Evolutionary conservation across 1,140 invertebrate genomes (phyloP).

Genomic region (Dendroctonus valens): DNA sequence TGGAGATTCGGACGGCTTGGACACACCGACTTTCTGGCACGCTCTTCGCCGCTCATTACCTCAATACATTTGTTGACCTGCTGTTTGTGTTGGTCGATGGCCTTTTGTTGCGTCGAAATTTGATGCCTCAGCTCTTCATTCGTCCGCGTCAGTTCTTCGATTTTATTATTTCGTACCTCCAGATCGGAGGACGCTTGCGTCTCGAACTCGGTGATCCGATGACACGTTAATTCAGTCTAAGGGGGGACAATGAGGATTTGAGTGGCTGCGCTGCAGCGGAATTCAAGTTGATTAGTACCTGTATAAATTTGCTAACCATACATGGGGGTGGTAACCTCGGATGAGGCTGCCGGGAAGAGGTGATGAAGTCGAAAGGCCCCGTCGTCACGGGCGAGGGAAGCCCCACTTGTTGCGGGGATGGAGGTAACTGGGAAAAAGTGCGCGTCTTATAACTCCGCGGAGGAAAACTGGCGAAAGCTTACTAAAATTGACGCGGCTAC

Average conservation of each 20-base stretch:
- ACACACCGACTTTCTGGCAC: too few relatives aligned
- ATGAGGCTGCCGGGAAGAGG: slow-evolving; percentile 46
- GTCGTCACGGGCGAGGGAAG: slow-evolving; percentile 58
- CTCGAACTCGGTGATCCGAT: slow-evolving; percentile 91
- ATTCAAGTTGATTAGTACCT: slow-evolving; percentile 52
- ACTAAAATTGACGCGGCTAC: slow-evolving; percentile 1
- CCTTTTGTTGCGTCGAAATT: slow-evolving; percentile 88
- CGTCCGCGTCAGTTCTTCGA: slow-evolving; percentile 91
- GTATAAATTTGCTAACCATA: slow-evolving; percentile 64
- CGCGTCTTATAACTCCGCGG: neutral
- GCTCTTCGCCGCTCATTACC: slow-evolving; percentile 52
- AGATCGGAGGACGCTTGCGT: slow-evolving; percentile 87
- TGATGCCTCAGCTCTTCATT: slow-evolving; percentile 93
- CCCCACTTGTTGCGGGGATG: slow-evolving; percentile 60
- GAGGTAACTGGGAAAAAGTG: slow-evolving; percentile 53
- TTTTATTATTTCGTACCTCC: slow-evolving; percentile 92
- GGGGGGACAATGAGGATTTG: slow-evolving; percentile 8
- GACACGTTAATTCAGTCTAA: slow-evolving; percentile 91
- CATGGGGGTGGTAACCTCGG: slow-evolving; percentile 56
- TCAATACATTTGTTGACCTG: slow-evolving; percentile 96
- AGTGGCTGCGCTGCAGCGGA: too few relatives aligned
- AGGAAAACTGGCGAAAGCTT: neutral
- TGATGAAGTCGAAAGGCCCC: slow-evolving; percentile 51
- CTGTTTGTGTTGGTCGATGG: slow-evolving; percentile 95
- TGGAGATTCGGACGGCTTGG: too few relatives aligned